Percentiles rank a stretch among this genome's conserved stretches.
These are phyloP conservation scores for Macrophya annulata DNA, from an alignment of 2,888 invertebrate species.

Conservation along the genomic window DNA sequence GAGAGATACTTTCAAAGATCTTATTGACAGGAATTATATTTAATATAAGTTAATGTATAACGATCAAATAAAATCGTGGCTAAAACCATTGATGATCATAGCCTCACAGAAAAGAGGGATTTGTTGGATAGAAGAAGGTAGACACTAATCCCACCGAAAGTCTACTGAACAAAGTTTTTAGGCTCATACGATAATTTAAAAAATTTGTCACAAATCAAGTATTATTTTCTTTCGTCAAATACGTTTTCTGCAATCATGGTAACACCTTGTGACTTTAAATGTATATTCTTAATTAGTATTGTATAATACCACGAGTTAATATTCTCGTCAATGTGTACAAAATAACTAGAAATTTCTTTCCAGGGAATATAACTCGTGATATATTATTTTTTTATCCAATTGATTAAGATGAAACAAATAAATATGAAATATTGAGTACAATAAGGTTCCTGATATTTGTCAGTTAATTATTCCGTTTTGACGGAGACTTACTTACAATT, in stretches of 20 bases:
- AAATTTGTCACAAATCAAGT: neutral
- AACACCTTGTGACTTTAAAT: neutral
- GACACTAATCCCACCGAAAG: neutral
- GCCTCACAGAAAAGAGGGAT: neutral
- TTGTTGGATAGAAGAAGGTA: too few species aligned
- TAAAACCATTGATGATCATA: too few species aligned
- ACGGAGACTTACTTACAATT: too few species aligned
- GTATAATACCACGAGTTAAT: neutral
- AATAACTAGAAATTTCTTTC: conserved; percentile 68
- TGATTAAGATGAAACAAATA: neutral
- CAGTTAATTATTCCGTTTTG: too few species aligned
- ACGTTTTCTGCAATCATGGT: neutral
- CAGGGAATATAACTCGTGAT: conserved; percentile 55
- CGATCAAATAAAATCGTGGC: too few species aligned
- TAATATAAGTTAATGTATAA: conserved; percentile 66
- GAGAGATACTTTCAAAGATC: conserved; percentile 62
- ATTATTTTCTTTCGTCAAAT: neutral
- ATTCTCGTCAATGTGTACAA: conserved; percentile 67
- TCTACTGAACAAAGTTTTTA: neutral
- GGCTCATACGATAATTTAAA: neutral
- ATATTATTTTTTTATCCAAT: conserved; percentile 54
- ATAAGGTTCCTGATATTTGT: neutral
- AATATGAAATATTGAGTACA: neutral
- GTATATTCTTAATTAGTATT: neutral
- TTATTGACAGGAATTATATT: conserved; percentile 64